phyloP scores from a whole-genome alignment of 2,888 invertebrate genomes.

The Eustalomyia histrio region DNA sequence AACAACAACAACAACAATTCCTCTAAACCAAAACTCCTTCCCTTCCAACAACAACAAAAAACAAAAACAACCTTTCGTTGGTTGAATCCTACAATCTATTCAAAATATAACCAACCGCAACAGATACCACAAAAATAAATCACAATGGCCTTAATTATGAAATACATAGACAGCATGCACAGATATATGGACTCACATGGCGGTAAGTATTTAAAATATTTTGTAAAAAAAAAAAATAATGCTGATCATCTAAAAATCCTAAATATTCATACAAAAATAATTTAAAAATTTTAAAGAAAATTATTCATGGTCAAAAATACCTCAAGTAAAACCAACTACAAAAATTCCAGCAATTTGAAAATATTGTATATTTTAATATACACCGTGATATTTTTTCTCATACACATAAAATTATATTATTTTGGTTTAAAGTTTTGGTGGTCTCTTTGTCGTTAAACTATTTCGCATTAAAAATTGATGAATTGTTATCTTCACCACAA shows the following conservation, averaged over 20 bases:
- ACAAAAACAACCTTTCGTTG: conserved; percentile 23
- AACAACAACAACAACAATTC: conserved; percentile 19
- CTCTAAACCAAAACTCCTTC: conserved; percentile 4
- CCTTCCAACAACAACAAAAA: too few relatives aligned
- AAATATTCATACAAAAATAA: background rate
- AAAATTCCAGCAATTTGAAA: too few relatives aligned
- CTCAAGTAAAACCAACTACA: too few relatives aligned
- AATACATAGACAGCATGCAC: conserved; percentile 89
- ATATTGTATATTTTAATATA: too few relatives aligned
- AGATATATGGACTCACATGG: conserved; percentile 90
- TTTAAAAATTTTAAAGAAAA: background rate
- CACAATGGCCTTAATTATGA: conserved; percentile 89
- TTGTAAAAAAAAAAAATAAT: background rate
- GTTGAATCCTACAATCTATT: conserved; percentile 16
- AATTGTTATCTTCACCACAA: conserved; percentile 10
- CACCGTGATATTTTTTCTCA: too few relatives aligned
- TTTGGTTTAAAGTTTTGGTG: background rate
- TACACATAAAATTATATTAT: too few relatives aligned
- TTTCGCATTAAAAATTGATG: conserved; percentile 6
- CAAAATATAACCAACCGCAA: conserved; percentile 33
- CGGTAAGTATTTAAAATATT: conserved; percentile 82
- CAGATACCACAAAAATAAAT: conserved; percentile 67
- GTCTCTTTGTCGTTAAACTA: background rate
- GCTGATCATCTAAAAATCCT: background rate
- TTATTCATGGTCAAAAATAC: background rate